These are phyloP conservation scores for Epizoanthus ramosus DNA, from an alignment of 92 coral and sea anemone species.

Conservation along the genomic window DNA sequence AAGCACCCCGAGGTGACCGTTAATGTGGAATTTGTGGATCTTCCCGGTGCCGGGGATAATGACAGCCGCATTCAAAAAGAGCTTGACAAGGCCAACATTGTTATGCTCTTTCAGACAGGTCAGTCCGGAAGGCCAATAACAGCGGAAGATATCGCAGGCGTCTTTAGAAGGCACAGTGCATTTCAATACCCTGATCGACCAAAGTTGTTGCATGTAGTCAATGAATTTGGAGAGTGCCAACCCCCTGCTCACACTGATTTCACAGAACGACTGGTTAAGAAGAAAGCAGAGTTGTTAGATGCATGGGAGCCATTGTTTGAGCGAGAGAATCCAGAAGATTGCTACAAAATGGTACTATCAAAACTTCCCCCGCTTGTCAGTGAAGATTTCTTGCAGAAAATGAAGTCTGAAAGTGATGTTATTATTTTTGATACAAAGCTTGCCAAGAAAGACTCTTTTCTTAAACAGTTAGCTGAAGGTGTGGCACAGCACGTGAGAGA, in stretches of 20 bases:
- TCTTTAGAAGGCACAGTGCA: constrained; percentile 50
- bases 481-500: constrained; percentile 4
- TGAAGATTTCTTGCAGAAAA: constrained; percentile 15
- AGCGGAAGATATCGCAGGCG: constrained; percentile 49
- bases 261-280: constrained; percentile 19
- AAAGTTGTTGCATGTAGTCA: constrained; percentile 48
- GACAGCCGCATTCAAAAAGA: constrained; percentile 40
- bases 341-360: constrained; percentile 3
- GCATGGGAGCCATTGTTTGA: constrained; percentile 15
- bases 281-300: neutral
- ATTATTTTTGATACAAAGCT: neutral
- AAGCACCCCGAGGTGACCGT: constrained; percentile 45
- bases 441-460: neutral
- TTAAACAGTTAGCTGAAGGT: constrained; percentile 2
- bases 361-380: constrained; percentile 14
- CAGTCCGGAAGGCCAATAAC: constrained; percentile 64
- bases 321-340: constrained; percentile 23
- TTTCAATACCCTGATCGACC: constrained; percentile 55
- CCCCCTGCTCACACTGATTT: neutral
- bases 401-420: constrained; percentile 10
- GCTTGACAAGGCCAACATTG: constrained; percentile 48
- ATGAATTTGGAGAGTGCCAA: constrained; percentile 28
- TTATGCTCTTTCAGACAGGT: constrained; percentile 48
- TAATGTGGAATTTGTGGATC: constrained; percentile 58
- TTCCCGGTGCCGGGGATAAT: constrained; percentile 57